Base-by-base conservation (phyloP, 2,113 vertebrate species). In the Scomber japonicus region DNA sequence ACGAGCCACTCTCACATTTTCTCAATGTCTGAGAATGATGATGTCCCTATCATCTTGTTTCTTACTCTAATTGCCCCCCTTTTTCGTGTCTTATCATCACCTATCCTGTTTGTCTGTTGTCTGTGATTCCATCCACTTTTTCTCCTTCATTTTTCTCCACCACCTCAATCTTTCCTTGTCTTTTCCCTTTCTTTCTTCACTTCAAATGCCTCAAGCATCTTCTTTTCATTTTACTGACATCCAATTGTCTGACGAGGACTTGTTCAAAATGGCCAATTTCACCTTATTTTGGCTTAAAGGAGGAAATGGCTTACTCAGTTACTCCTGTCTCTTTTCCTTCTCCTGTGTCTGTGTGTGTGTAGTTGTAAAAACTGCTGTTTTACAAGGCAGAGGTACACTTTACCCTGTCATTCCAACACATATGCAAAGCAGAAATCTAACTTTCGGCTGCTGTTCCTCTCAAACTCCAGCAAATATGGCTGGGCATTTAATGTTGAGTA, bases 281-380 rank as follows among this genome's bases (percentile, higher is more conserved):
- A 75, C 48, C 71, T 24, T 59, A 44, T 81, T 72, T 81, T 79
- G 57, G 45, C 15, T 17, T 19, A 40, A 27, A 81, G 62, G 27
- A 53, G 15, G 80, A 81, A 71, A 77, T 21, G 2, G 51, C 62
- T 31, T 48, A 59, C 44, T 56, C 60, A 46, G 17, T 66, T 63
- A 60, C 48, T 62, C 12, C 14, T 21, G 11, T 61, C 11, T 13
- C 2, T 35, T 66, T 35, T 50, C 44, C 66, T 69, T 74, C 57
- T 64, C 51, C 46, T 4, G 3, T 62, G 3, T 77, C 14, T 56
- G 1, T 60, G n/a, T 56, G 30, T 27, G n/a, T 27, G 21, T 11
- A 10, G 21, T 49, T 19, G 31, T 49, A 40, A 69, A 54, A 49
- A 48, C 17, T 59, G 24, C 61, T 48, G 68, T 55, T 71, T 60